Percentiles rank a stretch among this genome's conserved stretches.
These are phyloP conservation scores for Polydrusus cervinus DNA, from an alignment of 2,888 invertebrate genomes.

Conservation along the genomic window DNA sequence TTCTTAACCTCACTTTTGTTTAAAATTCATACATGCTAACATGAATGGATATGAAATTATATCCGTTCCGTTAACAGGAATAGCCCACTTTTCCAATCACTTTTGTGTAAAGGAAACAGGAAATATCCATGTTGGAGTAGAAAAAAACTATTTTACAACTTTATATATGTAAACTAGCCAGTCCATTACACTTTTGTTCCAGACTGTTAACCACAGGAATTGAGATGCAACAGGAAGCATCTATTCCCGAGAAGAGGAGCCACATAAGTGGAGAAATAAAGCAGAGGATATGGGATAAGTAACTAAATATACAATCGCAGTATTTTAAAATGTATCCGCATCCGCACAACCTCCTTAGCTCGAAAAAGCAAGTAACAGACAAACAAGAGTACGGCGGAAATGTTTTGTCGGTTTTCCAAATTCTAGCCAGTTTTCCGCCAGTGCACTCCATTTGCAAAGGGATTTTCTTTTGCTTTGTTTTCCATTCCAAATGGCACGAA, in stretches of 20 bases:
- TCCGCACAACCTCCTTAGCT: slow-evolving; percentile 6
- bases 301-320: slow-evolving; percentile 16
- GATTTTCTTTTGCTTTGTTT: slow-evolving; percentile 16
- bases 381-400: slow-evolving; percentile 14
- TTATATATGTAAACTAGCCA: not conserved
- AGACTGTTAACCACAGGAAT: not conserved
- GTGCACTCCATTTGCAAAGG: slow-evolving; percentile 10
- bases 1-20: no score
- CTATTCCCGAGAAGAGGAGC: not conserved
- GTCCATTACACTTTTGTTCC: not conserved
- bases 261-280: slow-evolving; percentile 20
- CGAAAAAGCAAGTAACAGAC: not conserved
- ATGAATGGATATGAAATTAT: no score
- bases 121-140: no score
- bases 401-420: slow-evolving; percentile 16
- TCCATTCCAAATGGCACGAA: slow-evolving; percentile 17
- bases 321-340: slow-evolving; percentile 24
- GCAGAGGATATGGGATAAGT: slow-evolving; percentile 10
- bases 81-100: no score
- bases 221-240: slow-evolving; percentile 26
- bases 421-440: slow-evolving; percentile 15
- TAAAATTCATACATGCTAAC: no score
- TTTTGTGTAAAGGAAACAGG: no score
- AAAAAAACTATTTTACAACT: no score
- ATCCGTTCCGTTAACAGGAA: no score